A percentile compares a stretch with the other conserved stretches of the same genome.
phyloP scores from a whole-genome alignment of 2,888 invertebrate genomes.

The Callinectes sapidus region DNA sequence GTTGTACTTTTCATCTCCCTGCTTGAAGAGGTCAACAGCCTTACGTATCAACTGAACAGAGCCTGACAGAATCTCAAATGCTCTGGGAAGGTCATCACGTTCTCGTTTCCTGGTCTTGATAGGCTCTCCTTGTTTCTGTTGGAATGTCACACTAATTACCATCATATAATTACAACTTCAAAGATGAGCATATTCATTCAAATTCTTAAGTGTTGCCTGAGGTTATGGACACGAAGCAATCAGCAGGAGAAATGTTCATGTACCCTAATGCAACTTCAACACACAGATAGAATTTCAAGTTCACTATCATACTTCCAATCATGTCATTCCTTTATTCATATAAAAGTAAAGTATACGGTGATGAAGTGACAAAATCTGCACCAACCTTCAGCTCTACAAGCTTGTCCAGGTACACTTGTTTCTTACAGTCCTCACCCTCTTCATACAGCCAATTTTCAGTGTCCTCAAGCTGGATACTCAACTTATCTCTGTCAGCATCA shows the following conservation, averaged over 20 bases:
- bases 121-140: conserved; percentile 88
- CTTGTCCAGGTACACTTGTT: conserved; percentile 81
- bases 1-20: conserved; percentile 83
- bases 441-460: conserved; percentile 99
- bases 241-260: neutral
- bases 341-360: no score
- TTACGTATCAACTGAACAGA: conserved; percentile 88
- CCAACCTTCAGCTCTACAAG: conserved; percentile 78
- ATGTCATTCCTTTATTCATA: neutral
- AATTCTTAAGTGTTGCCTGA: neutral
- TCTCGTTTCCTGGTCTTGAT: conserved; percentile 89
- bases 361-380: no score
- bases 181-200: no score
- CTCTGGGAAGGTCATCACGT: conserved; percentile 86
- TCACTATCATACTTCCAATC: neutral
- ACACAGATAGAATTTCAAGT: neutral
- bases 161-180: neutral
- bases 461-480: conserved; percentile 82
- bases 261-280: neutral
- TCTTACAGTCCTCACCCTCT: conserved; percentile 94
- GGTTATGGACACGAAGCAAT: neutral
- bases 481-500: conserved; percentile 73
- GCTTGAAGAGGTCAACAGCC: conserved; percentile 82
- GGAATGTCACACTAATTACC: neutral
- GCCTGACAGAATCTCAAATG: conserved; percentile 87